Evolutionary conservation across 2,113 vertebrate genomes (phyloP), one percentile per base, ranked within the genome.

Genomic region (Lagopus muta): DNA sequence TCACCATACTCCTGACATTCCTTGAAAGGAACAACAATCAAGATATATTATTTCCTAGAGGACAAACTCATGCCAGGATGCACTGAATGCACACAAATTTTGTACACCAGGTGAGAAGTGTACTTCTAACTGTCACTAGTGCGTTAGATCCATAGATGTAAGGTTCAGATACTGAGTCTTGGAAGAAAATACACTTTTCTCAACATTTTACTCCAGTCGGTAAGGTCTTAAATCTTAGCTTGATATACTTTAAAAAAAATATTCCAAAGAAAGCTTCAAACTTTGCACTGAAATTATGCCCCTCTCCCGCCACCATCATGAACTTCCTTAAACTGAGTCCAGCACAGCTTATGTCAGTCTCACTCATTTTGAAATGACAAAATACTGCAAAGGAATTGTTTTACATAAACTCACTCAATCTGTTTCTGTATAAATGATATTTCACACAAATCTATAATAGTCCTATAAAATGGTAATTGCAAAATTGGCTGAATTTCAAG

Each of bases 341-440:
- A 60, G 32, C 55, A 61, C 15, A 45, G 61, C 72, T 60, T 50
- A 65, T 57, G 21, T 22, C 82, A 88, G 6, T 42, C 20, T 78
- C 77, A 60, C 85, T 82, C 34, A 55, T 70, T 72, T 85, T 21
- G 55, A n/a, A n/a, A 58, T 12, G 18, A 32, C 10, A 11, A 19
- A 57, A 32, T 30, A 57, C 55, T 57, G 55, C 55, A 17, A 54
- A 54, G 28, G 17, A 54, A 82, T 77, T 91, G 60, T 8, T 90
- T 94, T 70, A 32, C n/a, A 90, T 84, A 85, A 92, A 66, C 43
- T 52, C 67, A 84, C 89, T 89, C 55, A 69, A 74, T 75, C 54
- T 25, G 10, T 3, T 93, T 92, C 48, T 21, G 16, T 86, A 77
- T 81, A 93, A 94, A 57, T 60, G 27, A 86, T 13, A 50, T 64